Percentiles rank a stretch among this genome's conserved stretches.
Evolutionary conservation across 2,113 vertebrate species (phyloP).

Genomic region (Psophia crepitans): DNA sequence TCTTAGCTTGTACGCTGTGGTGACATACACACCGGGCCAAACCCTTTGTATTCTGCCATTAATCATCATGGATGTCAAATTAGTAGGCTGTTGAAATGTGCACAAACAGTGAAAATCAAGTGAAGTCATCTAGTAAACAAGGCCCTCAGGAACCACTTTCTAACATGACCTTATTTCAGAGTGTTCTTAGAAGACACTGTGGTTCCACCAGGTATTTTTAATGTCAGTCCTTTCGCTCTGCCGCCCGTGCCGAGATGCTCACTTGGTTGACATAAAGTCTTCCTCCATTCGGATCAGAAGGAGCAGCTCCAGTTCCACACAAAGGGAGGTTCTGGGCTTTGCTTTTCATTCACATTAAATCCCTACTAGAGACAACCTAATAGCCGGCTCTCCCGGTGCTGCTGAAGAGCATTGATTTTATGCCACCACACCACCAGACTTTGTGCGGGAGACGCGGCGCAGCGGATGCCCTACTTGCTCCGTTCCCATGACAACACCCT

Average conservation of each 20-base stretch:
- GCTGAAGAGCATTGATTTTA: background rate
- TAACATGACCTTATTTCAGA: background rate
- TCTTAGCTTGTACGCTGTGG: background rate
- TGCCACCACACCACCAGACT: background rate
- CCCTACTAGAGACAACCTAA: background rate
- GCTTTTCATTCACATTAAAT: background rate
- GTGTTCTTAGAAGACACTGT: background rate
- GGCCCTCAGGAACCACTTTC: background rate
- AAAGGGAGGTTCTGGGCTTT: background rate
- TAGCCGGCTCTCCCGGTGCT: background rate
- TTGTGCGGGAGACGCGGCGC: background rate
- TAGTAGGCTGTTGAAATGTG: background rate
- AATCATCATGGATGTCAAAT: background rate
- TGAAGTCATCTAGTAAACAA: background rate
- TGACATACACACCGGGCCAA: fast-evolving
- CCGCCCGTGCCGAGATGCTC: background rate
- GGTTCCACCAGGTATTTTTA: background rate
- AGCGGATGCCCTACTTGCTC: constrained; percentile 39
- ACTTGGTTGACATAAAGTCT: fast-evolving
- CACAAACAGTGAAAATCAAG: background rate
- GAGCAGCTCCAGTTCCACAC: background rate
- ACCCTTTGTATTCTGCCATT: background rate
- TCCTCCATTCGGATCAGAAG: background rate
- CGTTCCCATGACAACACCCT: constrained; percentile 66
- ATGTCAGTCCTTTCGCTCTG: background rate